Percentiles rank a stretch among this genome's conserved stretches.
Conservation (phyloP, 2,888 invertebrate species). For the Drosophila kuntzei region DNA sequence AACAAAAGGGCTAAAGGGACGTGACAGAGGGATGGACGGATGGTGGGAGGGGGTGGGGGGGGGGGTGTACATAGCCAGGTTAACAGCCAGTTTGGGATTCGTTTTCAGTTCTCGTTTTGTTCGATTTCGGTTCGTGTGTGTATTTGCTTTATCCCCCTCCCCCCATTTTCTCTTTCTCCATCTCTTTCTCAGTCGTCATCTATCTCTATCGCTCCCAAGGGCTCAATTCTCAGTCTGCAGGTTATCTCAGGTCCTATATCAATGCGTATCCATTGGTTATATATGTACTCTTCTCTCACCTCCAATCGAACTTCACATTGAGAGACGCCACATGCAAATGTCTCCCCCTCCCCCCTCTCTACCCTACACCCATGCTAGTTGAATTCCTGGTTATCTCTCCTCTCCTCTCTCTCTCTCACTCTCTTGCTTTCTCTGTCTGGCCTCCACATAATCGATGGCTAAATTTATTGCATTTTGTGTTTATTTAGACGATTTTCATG, state of each 20-base stretch:
- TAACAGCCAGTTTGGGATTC: slow-evolving; percentile 41
- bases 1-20: slow-evolving; percentile 68
- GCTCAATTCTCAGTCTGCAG: slow-evolving; percentile 43
- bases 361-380: background rate
- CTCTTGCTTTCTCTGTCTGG: slow-evolving; percentile 22
- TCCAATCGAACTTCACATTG: background rate
- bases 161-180: background rate
- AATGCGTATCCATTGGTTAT: slow-evolving; percentile 78
- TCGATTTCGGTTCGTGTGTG: slow-evolving; percentile 49
- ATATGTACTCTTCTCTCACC: slow-evolving; percentile 22
- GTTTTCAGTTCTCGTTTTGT: slow-evolving; percentile 37
- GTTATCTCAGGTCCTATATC: slow-evolving; percentile 70
- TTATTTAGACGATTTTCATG: slow-evolving; percentile 77
- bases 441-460: slow-evolving; percentile 72
- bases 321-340: slow-evolving; percentile 51
- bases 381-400: background rate
- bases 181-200: slow-evolving; percentile 3
- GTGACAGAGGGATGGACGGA: background rate
- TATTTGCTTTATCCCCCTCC: no score
- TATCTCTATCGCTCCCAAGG: slow-evolving; percentile 54
- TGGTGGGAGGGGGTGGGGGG: background rate
- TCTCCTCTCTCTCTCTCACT: background rate
- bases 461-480: slow-evolving; percentile 80
- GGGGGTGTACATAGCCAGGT: background rate
- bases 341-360: background rate